Percentiles rank a stretch among this genome's conserved stretches.
Conservation (phyloP, 2,797 vertebrate species). For the Lacerta viridis region DNA sequence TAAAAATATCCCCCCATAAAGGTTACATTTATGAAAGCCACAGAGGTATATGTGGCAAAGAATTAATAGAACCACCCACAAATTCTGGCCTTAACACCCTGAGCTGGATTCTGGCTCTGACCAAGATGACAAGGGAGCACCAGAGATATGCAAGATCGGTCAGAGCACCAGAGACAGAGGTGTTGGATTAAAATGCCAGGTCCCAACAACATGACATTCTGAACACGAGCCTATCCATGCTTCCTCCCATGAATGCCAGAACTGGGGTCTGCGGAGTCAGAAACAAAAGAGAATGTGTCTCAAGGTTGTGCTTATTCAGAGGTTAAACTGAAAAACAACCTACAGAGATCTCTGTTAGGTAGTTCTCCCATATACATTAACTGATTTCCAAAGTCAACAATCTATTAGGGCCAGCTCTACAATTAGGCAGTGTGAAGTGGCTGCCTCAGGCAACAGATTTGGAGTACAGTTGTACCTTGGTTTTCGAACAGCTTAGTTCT, state of each 20-base stretch:
- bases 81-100: neutral
- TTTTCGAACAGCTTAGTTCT: too few relatives aligned
- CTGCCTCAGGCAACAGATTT: too few relatives aligned
- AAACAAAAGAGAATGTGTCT: too few relatives aligned
- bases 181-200: too few relatives aligned
- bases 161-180: too few relatives aligned
- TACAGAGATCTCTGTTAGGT: too few relatives aligned
- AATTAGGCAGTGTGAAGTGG: too few relatives aligned
- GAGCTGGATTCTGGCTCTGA: neutral
- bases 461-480: too few relatives aligned
- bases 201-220: neutral
- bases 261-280: neutral
- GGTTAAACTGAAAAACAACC: too few relatives aligned
- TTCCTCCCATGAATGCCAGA: neutral
- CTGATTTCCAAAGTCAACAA: neutral
- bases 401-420: too few relatives aligned
- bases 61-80: neutral
- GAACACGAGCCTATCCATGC: neutral
- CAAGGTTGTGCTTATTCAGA: too few relatives aligned
- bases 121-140: neutral
- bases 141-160: neutral
- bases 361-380: too few relatives aligned
- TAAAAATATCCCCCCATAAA: slow-evolving; percentile 35
- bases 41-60: neutral
- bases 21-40: neutral